A percentile compares a stretch with the other conserved stretches of the same genome.
Conservation (phyloP, 2,888 invertebrate genomes). For the Drosophila nigricruria region DNA sequence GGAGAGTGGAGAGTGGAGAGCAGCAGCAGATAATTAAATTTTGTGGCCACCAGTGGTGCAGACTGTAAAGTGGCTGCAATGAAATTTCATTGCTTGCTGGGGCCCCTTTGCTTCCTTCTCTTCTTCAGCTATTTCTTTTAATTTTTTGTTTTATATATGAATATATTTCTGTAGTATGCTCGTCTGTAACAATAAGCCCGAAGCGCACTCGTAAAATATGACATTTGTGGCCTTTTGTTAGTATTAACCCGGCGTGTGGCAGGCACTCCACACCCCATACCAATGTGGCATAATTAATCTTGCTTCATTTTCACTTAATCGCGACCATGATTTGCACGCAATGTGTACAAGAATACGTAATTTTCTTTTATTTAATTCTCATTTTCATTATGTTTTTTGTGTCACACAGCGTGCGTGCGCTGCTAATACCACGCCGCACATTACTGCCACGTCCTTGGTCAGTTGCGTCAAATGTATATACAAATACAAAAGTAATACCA, state of each 20-base stretch:
- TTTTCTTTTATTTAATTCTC: conserved; percentile 56
- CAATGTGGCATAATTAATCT: conserved; percentile 67
- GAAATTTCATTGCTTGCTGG: conserved; percentile 64
- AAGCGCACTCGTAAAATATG: conserved; percentile 58
- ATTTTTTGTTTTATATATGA: conserved; percentile 1
- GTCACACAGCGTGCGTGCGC: conserved; percentile 38
- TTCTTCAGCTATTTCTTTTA: not conserved
- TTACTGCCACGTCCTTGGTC: conserved; percentile 36
- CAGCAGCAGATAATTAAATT: conserved; percentile 61
- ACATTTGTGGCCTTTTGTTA: conserved; percentile 68
- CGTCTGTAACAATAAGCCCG: conserved; percentile 53
- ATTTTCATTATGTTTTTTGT: conserved; percentile 32
- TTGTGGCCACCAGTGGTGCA: conserved; percentile 49
- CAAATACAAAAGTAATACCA: conserved; percentile 55
- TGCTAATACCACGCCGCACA: conserved; percentile 18
- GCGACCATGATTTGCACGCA: conserved; percentile 74
- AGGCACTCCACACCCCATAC: conserved; percentile 33
- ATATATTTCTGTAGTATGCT: conserved; percentile 25
- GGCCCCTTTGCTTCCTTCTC: not conserved
- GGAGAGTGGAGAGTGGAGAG: not conserved
- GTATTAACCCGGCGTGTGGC: conserved; percentile 50
- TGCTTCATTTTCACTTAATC: conserved; percentile 78
- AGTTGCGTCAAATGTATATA: conserved; percentile 41
- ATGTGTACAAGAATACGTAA: conserved; percentile 17
- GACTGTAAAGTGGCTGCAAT: conserved; percentile 58